These are phyloP conservation scores for Tetanocera ferruginea DNA, from an alignment of 2,888 invertebrate genomes.

Conservation along the genomic window DNA sequence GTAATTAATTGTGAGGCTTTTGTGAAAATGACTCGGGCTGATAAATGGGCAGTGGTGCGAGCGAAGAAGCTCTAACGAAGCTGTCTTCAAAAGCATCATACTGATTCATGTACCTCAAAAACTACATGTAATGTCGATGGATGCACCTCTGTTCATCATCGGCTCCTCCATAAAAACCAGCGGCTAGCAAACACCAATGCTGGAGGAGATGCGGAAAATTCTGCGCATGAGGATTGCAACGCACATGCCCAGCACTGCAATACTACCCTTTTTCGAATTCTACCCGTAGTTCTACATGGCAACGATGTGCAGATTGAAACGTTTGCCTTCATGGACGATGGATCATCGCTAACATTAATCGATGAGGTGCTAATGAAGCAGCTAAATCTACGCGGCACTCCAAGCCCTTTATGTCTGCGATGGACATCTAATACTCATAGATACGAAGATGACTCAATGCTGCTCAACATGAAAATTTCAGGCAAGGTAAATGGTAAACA, in stretches of 20 bases:
- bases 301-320: slow-evolving; percentile 40
- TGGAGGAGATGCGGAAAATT: background rate
- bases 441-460: background rate
- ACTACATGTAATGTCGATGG: slow-evolving; percentile 31
- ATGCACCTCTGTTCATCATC: slow-evolving; percentile 32
- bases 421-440: background rate
- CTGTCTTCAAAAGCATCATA: slow-evolving; percentile 34
- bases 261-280: slow-evolving; percentile 38
- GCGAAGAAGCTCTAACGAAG: slow-evolving; percentile 33
- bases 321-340: too few relatives aligned
- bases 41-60: slow-evolving; percentile 34
- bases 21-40: slow-evolving; percentile 11
- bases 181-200: background rate
- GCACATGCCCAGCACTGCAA: background rate
- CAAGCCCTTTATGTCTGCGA: too few relatives aligned
- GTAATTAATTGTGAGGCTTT: slow-evolving; percentile 27
- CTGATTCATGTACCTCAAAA: slow-evolving; percentile 25
- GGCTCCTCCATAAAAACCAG: slow-evolving; percentile 35
- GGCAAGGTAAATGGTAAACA: background rate
- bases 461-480: background rate
- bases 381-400: too few relatives aligned
- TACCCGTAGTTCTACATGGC: slow-evolving; percentile 44
- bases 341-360: too few relatives aligned
- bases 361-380: too few relatives aligned
- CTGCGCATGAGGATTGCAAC: background rate